phyloP scores from a whole-genome alignment of 2,113 vertebrate species.

The Lota lota region DNA sequence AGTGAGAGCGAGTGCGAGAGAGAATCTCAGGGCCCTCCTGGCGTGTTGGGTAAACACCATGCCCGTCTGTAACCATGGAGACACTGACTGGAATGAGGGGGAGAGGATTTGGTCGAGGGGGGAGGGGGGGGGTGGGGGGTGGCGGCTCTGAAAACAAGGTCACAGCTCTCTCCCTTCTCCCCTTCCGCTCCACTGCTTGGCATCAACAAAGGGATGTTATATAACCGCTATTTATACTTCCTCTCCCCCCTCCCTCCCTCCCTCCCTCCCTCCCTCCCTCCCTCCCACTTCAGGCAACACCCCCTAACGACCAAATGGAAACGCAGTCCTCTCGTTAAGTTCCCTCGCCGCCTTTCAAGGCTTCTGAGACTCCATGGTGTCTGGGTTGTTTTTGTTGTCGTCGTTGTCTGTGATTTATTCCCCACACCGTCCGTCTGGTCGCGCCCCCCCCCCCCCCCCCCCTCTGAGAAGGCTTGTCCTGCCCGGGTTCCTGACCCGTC shows the following conservation, averaged over 20 bases:
- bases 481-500: too few relatives aligned
- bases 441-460: too few relatives aligned
- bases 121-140: slow-evolving; percentile 54
- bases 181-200: slow-evolving; percentile 71
- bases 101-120: slow-evolving; percentile 29
- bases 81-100: slow-evolving; percentile 58
- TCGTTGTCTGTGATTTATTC: too few relatives aligned
- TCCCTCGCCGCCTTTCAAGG: slow-evolving; percentile 14
- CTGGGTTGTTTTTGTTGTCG: too few relatives aligned
- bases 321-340: slow-evolving; percentile 20
- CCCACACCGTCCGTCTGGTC: too few relatives aligned
- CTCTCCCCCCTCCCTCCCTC: slow-evolving; percentile 43
- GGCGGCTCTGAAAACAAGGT: slow-evolving; percentile 73
- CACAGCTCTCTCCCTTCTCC: slow-evolving; percentile 68
- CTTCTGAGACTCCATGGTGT: too few relatives aligned
- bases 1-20: slow-evolving; percentile 12
- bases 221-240: slow-evolving; percentile 75
- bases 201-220: slow-evolving; percentile 77
- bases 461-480: too few relatives aligned
- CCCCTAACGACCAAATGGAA: slow-evolving; percentile 53
- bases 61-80: slow-evolving; percentile 69
- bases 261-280: slow-evolving; percentile 28
- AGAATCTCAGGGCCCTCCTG: slow-evolving; percentile 43
- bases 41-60: slow-evolving; percentile 60
- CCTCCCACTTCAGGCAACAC: slow-evolving; percentile 55